Base-by-base conservation (phyloP, 2,888 invertebrate genomes). In the Myathropa florea region DNA sequence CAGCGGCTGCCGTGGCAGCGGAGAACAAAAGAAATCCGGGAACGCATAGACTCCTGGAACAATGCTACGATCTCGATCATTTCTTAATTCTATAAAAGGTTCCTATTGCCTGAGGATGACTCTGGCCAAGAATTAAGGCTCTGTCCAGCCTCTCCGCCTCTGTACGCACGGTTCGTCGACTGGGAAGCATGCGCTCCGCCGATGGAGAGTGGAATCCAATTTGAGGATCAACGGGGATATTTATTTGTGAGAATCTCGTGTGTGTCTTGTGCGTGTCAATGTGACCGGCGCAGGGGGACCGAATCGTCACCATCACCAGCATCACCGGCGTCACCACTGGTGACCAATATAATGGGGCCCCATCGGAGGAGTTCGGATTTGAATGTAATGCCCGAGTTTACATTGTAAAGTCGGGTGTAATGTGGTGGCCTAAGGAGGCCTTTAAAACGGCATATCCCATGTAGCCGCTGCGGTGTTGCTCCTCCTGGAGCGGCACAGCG, bases 71-170 rank as follows among this genome's bases (percentile, higher is more conserved):
- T 86, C 75, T 86, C 73, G 86, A 86, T 86, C 83, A 83, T 86
- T 86, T 86, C 86, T 86, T 83, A 79, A 86, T 83, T 86, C 86
- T 86, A 83, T 83, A 86, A 82, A 86, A 86, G 86, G 86, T 78
- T 83, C 46, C 78, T 55, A 26, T n/a, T 59, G 26, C 26, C 26
- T 18, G 84, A 77, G 63, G 61, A 77, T 68, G 59, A 28, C 24
- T 53, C 9, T 3, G 23, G 18, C 67, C 12, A 60, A 10, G 60
- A 67, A 60, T 72, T 72, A 72, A 72, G 61, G 53, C 46, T 57
- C 53, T 30, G 30, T 3, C 30, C 12, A 12, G 33, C 0, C 33
- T 33, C 33, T 33, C 3, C 0, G 12, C 12, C 33, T 33, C 3
- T 0, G 30, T 60, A 83, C 83, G 73, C 73, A 83, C 70, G 63